A percentile compares a stretch with the other conserved stretches of the same genome.
phyloP scores from a whole-genome alignment of 2,888 invertebrate genomes.

The Aleiodes testaceus region DNA sequence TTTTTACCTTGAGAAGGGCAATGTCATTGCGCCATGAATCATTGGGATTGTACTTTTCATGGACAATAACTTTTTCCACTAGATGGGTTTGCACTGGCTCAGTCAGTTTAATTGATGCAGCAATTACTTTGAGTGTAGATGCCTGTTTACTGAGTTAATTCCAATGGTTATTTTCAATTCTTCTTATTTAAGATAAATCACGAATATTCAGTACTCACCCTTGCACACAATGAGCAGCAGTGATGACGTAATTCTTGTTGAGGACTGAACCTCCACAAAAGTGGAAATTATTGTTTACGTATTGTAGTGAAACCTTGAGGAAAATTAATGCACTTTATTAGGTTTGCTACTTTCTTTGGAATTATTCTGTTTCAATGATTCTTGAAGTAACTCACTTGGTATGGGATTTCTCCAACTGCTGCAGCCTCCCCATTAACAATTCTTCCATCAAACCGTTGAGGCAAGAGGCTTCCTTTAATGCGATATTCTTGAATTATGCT shows the following conservation, averaged over 20 bases:
- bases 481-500: slow-evolving; percentile 8
- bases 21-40: slow-evolving; percentile 60
- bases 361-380: not conserved
- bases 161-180: not conserved
- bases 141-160: slow-evolving; percentile 3
- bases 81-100: slow-evolving; percentile 39
- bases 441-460: slow-evolving; percentile 33
- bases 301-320: slow-evolving; percentile 57
- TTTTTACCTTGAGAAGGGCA: slow-evolving; percentile 60
- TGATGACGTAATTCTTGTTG: slow-evolving; percentile 55
- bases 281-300: slow-evolving; percentile 31
- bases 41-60: slow-evolving; percentile 48
- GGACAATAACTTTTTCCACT: slow-evolving; percentile 49
- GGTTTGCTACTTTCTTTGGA: not conserved
- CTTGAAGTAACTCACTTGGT: slow-evolving; percentile 55
- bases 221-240: slow-evolving; percentile 60
- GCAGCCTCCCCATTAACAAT: slow-evolving; percentile 55
- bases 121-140: slow-evolving; percentile 50
- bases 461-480: slow-evolving; percentile 37
- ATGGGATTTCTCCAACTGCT: slow-evolving; percentile 59
- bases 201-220: slow-evolving; percentile 44
- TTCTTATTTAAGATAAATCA: no score
- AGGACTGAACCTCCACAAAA: slow-evolving; percentile 61
- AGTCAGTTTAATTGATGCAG: slow-evolving; percentile 52
- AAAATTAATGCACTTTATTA: slow-evolving; percentile 1